Base-by-base conservation (phyloP, 1,140 invertebrate genomes). In the Platorchestia sp. region DNA sequence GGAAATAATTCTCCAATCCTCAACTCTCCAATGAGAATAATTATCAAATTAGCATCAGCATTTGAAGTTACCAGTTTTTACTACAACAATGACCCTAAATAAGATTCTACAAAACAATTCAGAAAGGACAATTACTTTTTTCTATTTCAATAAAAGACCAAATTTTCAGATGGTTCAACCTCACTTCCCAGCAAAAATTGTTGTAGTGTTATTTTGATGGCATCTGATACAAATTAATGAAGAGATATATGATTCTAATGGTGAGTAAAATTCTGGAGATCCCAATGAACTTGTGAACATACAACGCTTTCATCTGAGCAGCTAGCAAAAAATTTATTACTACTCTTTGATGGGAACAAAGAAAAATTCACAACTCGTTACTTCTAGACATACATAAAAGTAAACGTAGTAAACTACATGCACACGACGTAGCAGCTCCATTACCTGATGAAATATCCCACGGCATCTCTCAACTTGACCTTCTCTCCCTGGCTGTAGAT, bases 401-500 rank as follows among this genome's bases (percentile, higher is more conserved):
- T 51, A 51, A 51, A 75, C 59, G 6, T 36, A 36, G 7, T 36
- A 75, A 19, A 14, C 27, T 19, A 10, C 7, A 75, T 22, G 59
- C 14, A 51, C 6, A 51, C 6, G 19, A 51, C 47, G 19, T 51
- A 51, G 1, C 1, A 75, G 14, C 36, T 10, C 36, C 47, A 75
- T 93, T 45, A 93, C 91, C 45, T 93, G 95, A 99, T 98, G 97
- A 99, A 99, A 97, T 99, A 98, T 96, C 98, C 98, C 0, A 99
- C 96, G 0, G 99, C 99, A 97, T 99, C 99, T 95, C 98, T 98
- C 14, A 99, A 97, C 95, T 98, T 99, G 0, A 99, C 98, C 97
- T 98, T 98, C 96, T 99, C 98, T 10, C 99, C 99, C 96, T 99
- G 98, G 95, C 98, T 98, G 96, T 99, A 98, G 40, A 99, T 97